These are phyloP conservation scores for Serrognathus titanus DNA, from an alignment of 2,888 invertebrate genomes.

Conservation along the genomic window DNA sequence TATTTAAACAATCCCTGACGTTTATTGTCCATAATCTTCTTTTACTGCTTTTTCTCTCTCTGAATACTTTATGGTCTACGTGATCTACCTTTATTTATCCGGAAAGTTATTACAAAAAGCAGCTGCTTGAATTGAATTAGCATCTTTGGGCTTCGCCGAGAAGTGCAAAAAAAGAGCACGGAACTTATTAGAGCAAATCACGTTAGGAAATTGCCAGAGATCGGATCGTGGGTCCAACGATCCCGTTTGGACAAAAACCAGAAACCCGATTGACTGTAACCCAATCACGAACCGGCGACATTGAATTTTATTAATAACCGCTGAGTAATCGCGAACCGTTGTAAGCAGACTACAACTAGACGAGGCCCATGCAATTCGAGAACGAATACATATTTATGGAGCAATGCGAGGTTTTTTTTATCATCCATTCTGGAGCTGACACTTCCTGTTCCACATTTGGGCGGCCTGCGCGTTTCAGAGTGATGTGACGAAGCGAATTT, in stretches of 20 bases:
- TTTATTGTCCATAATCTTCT: too few relatives aligned
- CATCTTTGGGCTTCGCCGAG: too few relatives aligned
- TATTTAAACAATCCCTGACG: too few relatives aligned
- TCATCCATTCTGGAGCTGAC: not conserved
- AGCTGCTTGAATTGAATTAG: too few relatives aligned
- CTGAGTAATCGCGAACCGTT: not conserved
- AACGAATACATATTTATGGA: slow-evolving; percentile 1
- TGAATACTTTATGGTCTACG: too few relatives aligned
- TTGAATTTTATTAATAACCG: not conserved
- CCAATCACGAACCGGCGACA: not conserved
- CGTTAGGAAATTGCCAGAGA: too few relatives aligned
- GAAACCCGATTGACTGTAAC: not conserved
- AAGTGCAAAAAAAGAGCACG: too few relatives aligned
- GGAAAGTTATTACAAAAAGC: too few relatives aligned
- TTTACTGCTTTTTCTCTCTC: too few relatives aligned
- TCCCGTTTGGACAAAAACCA: not conserved
- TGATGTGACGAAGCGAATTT: not conserved
- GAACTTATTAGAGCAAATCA: too few relatives aligned
- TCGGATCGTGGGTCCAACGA: too few relatives aligned
- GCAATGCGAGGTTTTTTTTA: not conserved
- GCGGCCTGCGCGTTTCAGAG: not conserved
- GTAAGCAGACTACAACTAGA: not conserved
- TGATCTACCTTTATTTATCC: too few relatives aligned
- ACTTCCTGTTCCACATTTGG: not conserved
- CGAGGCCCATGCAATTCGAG: slow-evolving; percentile 12